Conservation (phyloP, 2,113 vertebrate genomes). For the Emydocephalus ijimae region DNA sequence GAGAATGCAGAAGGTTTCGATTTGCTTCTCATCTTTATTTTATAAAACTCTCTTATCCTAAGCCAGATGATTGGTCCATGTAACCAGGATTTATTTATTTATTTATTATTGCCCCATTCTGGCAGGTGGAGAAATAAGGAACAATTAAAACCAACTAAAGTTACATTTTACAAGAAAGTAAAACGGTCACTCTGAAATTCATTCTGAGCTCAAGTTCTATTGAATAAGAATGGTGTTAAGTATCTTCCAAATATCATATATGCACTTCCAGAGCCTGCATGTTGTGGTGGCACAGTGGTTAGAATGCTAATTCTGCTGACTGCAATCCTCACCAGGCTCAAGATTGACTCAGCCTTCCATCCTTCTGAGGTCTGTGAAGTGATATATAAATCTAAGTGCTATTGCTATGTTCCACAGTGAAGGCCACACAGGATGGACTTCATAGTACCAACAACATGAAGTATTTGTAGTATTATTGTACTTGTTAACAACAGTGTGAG, state of each 20-base stretch:
- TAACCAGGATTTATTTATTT: not conserved
- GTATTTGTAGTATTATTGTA: not conserved
- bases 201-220: not conserved
- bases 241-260: not conserved
- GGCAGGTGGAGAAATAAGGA: not conserved
- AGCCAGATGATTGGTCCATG: not conserved
- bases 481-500: not conserved
- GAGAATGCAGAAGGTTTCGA: not conserved
- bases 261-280: not conserved
- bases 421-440: not conserved
- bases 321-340: too few relatives aligned
- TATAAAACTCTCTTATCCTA: not conserved
- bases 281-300: too few relatives aligned
- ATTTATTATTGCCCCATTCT: not conserved
- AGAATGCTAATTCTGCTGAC: too few relatives aligned
- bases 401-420: not conserved
- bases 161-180: not conserved
- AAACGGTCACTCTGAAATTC: not conserved
- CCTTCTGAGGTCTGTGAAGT: too few relatives aligned
- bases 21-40: not conserved
- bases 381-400: too few relatives aligned
- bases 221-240: not conserved
- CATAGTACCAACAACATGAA: not conserved
- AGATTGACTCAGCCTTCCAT: too few relatives aligned
- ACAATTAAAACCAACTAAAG: not conserved